Evolutionary conservation across 2,113 vertebrate species (phyloP).

Genomic region (Bujurquina vittata): DNA sequence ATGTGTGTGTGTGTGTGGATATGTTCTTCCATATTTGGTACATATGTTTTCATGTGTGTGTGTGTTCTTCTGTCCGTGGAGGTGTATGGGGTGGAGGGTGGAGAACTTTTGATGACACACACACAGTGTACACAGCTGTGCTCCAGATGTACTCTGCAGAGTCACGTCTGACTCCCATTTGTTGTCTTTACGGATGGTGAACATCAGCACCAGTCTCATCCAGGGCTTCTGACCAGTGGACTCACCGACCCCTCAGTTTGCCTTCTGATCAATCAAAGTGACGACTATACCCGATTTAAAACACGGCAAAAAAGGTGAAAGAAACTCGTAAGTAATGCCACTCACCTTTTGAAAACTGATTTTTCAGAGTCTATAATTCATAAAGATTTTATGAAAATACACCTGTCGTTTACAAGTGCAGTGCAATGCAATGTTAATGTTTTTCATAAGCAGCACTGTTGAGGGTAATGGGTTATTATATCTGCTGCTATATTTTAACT

Average conservation of each 20-base stretch:
- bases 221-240: constrained; percentile 52
- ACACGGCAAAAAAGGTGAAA: background rate
- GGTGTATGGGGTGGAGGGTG: constrained; percentile 41
- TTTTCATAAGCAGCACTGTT: background rate
- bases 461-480: background rate
- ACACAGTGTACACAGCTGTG: constrained; percentile 68
- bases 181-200: constrained; percentile 68
- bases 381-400: constrained; percentile 1
- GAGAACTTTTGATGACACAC: constrained; percentile 63
- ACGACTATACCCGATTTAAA: constrained; percentile 1
- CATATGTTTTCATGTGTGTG: constrained; percentile 4
- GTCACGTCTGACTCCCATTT: constrained; percentile 74
- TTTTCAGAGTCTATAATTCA: background rate
- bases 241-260: constrained; percentile 41
- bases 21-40: background rate
- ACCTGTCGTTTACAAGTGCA: background rate
- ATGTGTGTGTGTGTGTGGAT: background rate
- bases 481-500: constrained; percentile 21
- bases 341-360: background rate
- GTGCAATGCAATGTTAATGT: background rate
- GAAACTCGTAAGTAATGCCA: background rate
- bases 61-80: constrained; percentile 23
- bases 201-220: constrained; percentile 49
- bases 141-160: constrained; percentile 69
- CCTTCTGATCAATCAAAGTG: constrained; percentile 51